A percentile compares a stretch with the other conserved stretches of the same genome.
phyloP scores from a whole-genome alignment of 2,113 vertebrate genomes.

The Ramphastos sulfuratus region DNA sequence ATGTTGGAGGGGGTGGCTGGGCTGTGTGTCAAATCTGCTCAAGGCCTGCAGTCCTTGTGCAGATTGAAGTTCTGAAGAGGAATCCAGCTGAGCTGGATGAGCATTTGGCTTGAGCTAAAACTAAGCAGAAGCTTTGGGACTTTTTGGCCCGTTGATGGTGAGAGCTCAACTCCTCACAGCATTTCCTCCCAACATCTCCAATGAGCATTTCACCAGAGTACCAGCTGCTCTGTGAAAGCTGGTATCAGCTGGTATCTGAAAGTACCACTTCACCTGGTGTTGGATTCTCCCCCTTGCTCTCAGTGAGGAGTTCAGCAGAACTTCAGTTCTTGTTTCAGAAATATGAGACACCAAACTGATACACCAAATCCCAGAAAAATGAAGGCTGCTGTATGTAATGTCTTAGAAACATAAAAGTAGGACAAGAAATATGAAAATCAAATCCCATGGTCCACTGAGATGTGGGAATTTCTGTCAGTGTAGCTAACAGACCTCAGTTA shows the following conservation, averaged over 20 bases:
- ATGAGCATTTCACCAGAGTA: not conserved
- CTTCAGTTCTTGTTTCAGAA: constrained; percentile 3
- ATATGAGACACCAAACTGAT: not conserved
- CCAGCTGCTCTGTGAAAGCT: not conserved
- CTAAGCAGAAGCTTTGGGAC: not conserved
- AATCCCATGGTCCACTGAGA: not conserved
- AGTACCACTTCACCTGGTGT: not conserved
- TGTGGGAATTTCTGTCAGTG: constrained; percentile 6
- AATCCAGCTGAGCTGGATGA: not conserved
- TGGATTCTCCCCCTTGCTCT: not conserved
- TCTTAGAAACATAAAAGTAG: constrained; percentile 5
- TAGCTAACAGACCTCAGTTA: not conserved
- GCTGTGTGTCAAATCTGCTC: not conserved
- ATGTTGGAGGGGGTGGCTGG: no score
- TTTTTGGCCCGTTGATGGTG: not conserved
- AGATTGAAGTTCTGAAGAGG: not conserved
- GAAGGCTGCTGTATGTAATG: not conserved
- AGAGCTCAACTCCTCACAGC: not conserved
- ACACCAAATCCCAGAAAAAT: not conserved
- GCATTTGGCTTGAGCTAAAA: not conserved
- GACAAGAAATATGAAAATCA: constrained; percentile 31
- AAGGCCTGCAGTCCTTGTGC: not conserved
- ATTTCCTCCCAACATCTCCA: constrained; percentile 2
- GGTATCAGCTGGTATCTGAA: not conserved
- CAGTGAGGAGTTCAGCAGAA: not conserved